Conservation (phyloP, 2,888 invertebrate genomes). For the Gisinianus flammeolus region DNA sequence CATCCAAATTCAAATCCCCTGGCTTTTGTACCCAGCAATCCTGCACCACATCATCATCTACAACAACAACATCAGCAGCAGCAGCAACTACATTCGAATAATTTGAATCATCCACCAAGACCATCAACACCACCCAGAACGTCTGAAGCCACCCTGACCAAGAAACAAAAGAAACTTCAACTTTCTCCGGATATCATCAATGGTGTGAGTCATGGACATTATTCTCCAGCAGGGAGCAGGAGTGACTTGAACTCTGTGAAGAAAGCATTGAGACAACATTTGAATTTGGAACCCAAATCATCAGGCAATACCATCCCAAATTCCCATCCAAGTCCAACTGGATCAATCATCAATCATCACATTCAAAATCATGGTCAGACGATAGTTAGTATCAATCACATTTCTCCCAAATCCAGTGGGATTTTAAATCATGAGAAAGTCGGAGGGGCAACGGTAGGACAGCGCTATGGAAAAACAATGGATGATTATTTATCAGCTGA, state of each 20-base stretch:
- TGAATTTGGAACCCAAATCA: conserved; percentile 31
- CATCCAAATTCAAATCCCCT: neutral
- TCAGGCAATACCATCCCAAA: conserved; percentile 62
- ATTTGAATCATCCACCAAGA: conserved; percentile 59
- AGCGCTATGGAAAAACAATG: conserved; percentile 73
- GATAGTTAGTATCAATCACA: neutral
- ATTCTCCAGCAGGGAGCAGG: neutral
- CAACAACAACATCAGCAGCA: conserved; percentile 53
- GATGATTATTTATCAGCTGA: conserved; percentile 87
- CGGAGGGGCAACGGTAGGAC: too few species aligned
- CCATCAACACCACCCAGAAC: conserved; percentile 39
- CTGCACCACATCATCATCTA: conserved; percentile 59
- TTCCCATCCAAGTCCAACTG: conserved; percentile 52
- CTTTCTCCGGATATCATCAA: conserved; percentile 52
- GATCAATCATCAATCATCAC: too few species aligned
- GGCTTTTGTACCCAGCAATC: neutral
- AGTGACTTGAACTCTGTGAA: conserved; percentile 12
- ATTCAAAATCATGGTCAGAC: neutral
- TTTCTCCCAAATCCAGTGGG: neutral
- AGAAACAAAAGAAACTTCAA: conserved; percentile 50
- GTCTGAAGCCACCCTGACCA: conserved; percentile 12
- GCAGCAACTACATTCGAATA: conserved; percentile 60
- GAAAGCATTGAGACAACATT: conserved; percentile 36
- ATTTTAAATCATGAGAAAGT: too few species aligned
- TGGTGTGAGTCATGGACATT: neutral